Conservation (phyloP, 2,888 invertebrate genomes). For the Pachliopta kotzebuea region DNA sequence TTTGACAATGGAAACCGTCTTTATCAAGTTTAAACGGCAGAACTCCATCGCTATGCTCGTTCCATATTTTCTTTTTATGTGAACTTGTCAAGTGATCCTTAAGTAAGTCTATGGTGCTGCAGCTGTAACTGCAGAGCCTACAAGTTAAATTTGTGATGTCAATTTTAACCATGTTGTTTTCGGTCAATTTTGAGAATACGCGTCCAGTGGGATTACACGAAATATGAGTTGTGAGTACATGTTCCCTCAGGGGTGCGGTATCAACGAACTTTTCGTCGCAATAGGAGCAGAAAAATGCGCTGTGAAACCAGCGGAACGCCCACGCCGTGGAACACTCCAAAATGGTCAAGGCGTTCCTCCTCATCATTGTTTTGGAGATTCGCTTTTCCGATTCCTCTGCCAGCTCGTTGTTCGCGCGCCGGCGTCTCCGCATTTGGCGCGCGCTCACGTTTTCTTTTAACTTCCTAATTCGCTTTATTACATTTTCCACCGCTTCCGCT, state of each 20-base stretch:
- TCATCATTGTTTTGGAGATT: conserved; percentile 71
- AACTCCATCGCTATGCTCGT: conserved; percentile 62
- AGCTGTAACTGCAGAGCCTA: conserved; percentile 49
- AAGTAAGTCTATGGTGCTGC: conserved; percentile 50
- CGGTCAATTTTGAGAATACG: conserved; percentile 64
- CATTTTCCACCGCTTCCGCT: conserved; percentile 43
- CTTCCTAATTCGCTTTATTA: conserved; percentile 56
- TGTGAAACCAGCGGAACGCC: conserved; percentile 71
- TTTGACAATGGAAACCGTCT: conserved; percentile 57
- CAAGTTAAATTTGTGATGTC: conserved; percentile 60
- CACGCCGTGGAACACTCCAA: conserved; percentile 68
- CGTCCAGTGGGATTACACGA: conserved; percentile 51
- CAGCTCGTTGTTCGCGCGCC: conserved; percentile 67
- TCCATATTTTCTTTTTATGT: conserved; percentile 50
- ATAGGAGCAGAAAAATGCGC: conserved; percentile 66
- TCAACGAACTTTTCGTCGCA: conserved; percentile 64
- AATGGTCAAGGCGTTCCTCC: conserved; percentile 62
- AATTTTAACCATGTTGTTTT: conserved; percentile 73
- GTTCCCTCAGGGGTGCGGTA: conserved; percentile 49
- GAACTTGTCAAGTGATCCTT: conserved; percentile 53
- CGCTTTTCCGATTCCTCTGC: conserved; percentile 67
- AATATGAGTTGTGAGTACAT: conserved; percentile 51
- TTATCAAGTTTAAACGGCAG: conserved; percentile 63
- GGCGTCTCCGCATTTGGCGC: conserved; percentile 68
- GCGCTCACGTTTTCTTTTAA: conserved; percentile 68